Conservation (phyloP, 1,140 invertebrate species). For the Bradysia coprophila region DNA sequence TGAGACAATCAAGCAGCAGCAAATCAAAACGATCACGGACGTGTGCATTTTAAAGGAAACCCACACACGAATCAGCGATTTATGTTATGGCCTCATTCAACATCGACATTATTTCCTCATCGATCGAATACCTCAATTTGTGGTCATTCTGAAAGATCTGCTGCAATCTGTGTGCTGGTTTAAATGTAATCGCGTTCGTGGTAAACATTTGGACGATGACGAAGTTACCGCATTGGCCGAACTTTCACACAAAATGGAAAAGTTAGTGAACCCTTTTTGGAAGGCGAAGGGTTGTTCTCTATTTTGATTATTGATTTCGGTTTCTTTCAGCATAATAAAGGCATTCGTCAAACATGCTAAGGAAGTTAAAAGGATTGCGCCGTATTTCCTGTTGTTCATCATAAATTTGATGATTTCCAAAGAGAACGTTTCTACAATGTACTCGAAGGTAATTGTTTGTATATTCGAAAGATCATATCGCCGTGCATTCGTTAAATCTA, state of each 20-base stretch:
- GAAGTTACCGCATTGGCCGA: constrained; percentile 16
- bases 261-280: neutral
- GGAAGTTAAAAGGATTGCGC: constrained; percentile 18
- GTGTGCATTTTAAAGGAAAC: constrained; percentile 10
- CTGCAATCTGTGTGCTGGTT: constrained; percentile 17
- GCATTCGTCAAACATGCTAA: constrained; percentile 10
- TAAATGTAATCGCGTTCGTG: constrained; percentile 15
- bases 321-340: constrained; percentile 9
- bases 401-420: constrained; percentile 18
- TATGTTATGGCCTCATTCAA: constrained; percentile 11
- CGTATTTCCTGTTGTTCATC: constrained; percentile 17
- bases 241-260: constrained; percentile 15
- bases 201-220: constrained; percentile 8
- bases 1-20: constrained; percentile 15
- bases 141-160: constrained; percentile 15
- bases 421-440: constrained; percentile 17
- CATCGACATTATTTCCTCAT: constrained; percentile 13
- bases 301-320: too few relatives aligned
- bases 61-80: constrained; percentile 9
- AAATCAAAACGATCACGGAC: constrained; percentile 8
- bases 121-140: constrained; percentile 17
- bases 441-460: constrained; percentile 10
- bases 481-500: too few relatives aligned
- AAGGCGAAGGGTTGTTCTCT: too few relatives aligned
- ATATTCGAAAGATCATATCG: neutral